Evolutionary conservation across 2,797 vertebrate species (phyloP).

Genomic region (Aldrovandia affinis): DNA sequence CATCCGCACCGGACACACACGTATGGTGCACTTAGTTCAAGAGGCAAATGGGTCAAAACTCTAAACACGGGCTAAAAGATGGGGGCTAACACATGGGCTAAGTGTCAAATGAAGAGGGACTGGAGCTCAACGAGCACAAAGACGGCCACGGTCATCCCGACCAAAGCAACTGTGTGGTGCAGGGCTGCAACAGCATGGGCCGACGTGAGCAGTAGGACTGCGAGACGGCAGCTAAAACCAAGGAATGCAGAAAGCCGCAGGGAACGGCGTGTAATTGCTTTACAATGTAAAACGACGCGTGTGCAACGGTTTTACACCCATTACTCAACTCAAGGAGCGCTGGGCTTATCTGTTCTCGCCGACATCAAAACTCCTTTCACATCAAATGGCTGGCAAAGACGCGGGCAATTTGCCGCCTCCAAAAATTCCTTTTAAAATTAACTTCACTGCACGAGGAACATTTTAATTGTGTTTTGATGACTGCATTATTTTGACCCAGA

Average conservation of each 20-base stretch:
- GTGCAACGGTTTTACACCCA: too few relatives aligned
- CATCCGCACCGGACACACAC: conserved; percentile 24
- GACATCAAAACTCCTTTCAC: not conserved
- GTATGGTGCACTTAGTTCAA: not conserved
- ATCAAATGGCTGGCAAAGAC: not conserved
- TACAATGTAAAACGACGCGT: too few relatives aligned
- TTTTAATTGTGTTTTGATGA: not conserved
- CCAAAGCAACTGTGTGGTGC: not conserved
- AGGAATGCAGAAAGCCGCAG: too few relatives aligned
- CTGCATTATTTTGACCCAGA: too few relatives aligned
- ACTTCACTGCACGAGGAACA: not conserved
- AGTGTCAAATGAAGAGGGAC: not conserved
- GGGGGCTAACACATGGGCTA: not conserved
- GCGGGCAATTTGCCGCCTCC: not conserved
- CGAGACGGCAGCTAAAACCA: not conserved
- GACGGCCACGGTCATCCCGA: not conserved
- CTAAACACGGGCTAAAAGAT: too few relatives aligned
- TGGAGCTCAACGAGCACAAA: not conserved
- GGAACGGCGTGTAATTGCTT: too few relatives aligned
- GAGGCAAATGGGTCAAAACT: not conserved
- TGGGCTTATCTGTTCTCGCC: too few relatives aligned
- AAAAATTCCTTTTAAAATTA: not conserved
- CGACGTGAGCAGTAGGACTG: not conserved
- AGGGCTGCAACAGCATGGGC: not conserved
- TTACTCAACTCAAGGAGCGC: too few relatives aligned